These are phyloP conservation scores for Peromyscus aztecus DNA, from an alignment of 2,797 vertebrate species.

Conservation along the genomic window DNA sequence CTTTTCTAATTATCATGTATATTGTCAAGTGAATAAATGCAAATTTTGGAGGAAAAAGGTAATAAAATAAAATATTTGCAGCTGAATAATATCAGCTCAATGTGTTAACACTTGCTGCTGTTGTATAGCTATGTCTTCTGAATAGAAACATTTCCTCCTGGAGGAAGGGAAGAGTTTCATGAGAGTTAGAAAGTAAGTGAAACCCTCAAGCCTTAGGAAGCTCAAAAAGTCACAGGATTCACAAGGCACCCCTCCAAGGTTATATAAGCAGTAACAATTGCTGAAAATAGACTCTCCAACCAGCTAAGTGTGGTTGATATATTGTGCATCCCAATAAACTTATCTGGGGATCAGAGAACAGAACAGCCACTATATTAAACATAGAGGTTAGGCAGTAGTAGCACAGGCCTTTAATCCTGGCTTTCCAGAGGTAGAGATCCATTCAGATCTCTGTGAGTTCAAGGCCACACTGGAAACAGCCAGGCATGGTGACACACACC, in stretches of 20 bases:
- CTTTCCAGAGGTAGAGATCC: too few relatives aligned
- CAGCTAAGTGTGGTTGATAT: too few relatives aligned
- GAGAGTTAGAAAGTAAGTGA: background rate
- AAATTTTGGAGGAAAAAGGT: background rate
- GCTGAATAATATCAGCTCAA: background rate
- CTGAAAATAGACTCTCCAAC: background rate
- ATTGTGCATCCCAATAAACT: too few relatives aligned
- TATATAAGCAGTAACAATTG: background rate
- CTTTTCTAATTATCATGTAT: conserved; percentile 1
- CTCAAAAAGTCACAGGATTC: background rate
- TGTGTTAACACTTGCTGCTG: background rate
- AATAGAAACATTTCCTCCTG: too few relatives aligned
- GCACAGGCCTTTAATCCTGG: too few relatives aligned
- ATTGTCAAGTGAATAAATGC: conserved; percentile 37
- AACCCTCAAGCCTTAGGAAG: background rate
- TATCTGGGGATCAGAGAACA: too few relatives aligned
- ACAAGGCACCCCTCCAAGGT: background rate
- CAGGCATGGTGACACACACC: too few relatives aligned
- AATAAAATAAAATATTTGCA: conserved; percentile 35
- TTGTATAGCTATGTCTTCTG: background rate
- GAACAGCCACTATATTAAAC: too few relatives aligned
- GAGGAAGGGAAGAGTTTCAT: too few relatives aligned
- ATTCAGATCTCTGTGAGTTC: too few relatives aligned
- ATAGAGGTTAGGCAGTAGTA: too few relatives aligned
- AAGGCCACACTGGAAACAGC: too few relatives aligned